phyloP scores from a whole-genome alignment of 1,140 invertebrate species.

The Cherax destructor region DNA sequence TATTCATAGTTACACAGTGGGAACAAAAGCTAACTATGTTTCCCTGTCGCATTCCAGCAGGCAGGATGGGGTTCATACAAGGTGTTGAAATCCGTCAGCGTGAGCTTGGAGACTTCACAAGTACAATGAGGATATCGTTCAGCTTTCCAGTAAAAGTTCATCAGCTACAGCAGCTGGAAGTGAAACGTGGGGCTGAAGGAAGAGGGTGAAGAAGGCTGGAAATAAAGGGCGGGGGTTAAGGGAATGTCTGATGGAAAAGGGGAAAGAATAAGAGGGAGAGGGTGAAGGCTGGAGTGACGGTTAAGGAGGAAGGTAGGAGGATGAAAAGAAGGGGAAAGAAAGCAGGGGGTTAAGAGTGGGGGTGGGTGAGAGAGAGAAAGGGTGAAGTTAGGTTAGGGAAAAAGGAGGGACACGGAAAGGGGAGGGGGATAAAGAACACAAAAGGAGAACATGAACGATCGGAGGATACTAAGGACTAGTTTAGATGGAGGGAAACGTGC shows the following conservation, averaged over 20 bases:
- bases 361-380: background rate
- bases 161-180: background rate
- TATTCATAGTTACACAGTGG: too few species aligned
- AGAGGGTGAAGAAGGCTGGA: background rate
- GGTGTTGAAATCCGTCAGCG: background rate
- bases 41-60: too few species aligned
- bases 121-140: background rate
- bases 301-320: background rate
- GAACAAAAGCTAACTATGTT: too few species aligned
- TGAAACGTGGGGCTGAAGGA: background rate
- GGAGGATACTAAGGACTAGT: too few species aligned
- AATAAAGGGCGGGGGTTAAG: background rate
- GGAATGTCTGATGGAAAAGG: background rate
- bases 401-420: background rate
- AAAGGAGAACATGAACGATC: too few species aligned
- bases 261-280: background rate
- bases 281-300: background rate
- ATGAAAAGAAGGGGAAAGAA: background rate
- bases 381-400: background rate
- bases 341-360: background rate
- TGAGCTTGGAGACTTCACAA: background rate
- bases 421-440: background rate
- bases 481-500: too few species aligned
- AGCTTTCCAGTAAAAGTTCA: too few species aligned
- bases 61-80: background rate